Evolutionary conservation across 2,797 vertebrate genomes (phyloP).

Genomic region (Percopsis omiscomaycus): DNA sequence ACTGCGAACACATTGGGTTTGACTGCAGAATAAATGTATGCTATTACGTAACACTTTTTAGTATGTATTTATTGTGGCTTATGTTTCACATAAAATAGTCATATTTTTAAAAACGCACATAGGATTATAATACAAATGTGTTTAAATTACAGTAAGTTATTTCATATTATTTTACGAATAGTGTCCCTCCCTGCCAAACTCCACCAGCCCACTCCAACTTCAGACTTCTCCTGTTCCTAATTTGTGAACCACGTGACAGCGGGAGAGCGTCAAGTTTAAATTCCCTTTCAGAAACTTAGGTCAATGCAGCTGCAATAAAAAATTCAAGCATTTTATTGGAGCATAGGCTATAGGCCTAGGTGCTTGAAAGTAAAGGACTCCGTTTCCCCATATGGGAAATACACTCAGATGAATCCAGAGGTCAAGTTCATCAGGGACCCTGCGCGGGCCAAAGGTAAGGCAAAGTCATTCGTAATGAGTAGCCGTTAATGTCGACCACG

Average conservation of each 20-base stretch:
- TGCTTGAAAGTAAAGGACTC: conserved; percentile 48
- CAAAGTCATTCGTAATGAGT: not conserved
- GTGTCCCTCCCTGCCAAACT: too few relatives aligned
- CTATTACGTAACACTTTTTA: too few relatives aligned
- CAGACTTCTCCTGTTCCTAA: conserved; percentile 81
- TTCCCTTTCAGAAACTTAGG: conserved; percentile 79
- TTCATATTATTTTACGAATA: too few relatives aligned
- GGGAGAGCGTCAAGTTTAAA: conserved; percentile 85
- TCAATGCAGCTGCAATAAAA: conserved; percentile 76
- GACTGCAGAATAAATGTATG: too few relatives aligned
- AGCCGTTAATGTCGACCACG: too few relatives aligned
- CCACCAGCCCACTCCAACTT: conserved; percentile 2
- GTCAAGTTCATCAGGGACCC: conserved; percentile 25
- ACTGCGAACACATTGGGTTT: too few relatives aligned
- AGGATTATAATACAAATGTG: too few relatives aligned
- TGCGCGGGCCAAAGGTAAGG: conserved; percentile 1
- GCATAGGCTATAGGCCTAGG: conserved; percentile 51
- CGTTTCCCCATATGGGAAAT: conserved; percentile 39
- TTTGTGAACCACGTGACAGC: conserved; percentile 83
- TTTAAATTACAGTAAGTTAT: too few relatives aligned
- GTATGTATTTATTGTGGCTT: too few relatives aligned
- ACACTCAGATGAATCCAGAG: conserved; percentile 44
- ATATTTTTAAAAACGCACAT: too few relatives aligned
- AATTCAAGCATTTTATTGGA: conserved; percentile 70
- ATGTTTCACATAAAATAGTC: too few relatives aligned